Base-by-base conservation (phyloP, 2,113 vertebrate genomes). In the Cygnus atratus region DNA sequence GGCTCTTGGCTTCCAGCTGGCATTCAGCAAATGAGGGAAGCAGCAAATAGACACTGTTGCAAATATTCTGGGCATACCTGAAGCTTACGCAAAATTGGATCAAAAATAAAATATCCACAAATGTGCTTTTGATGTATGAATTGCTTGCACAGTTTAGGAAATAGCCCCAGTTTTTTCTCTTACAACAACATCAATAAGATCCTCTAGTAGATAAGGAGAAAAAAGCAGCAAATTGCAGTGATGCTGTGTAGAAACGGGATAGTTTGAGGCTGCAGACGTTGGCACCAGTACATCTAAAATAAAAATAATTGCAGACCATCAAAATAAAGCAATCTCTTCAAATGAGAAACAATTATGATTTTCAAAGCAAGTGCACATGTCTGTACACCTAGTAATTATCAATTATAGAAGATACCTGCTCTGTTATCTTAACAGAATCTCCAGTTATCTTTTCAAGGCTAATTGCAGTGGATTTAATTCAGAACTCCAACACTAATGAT, bases 401-500 rank as follows among this genome's bases (percentile, higher is more conserved):
- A 96, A 87, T 95, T 96, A 92, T 68, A 78, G 93, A 68, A 74
- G 87, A 84, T 93, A 96, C 88, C 81, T 95, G 57, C 84, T 91
- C 95, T 85, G 89, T 92, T 96, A 95, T 95, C 95, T 87, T 93
- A 93, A 89, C 92, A 91, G 87, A 79, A 94, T 96, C 96, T 97
- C 95, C 91, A 81, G 93, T 88, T 93, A 88, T 68, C 92, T 94
- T 96, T 88, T 57, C 84, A 74, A 78, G 87, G 84, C 91, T 97
- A 97, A 97, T 95, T 97, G 93, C 81, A 61, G 19, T 58, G 77
- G 84, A 63, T 94, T 95, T 92, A 95, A 94, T 89, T 94, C 93
- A 78, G 87, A 95, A 94, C 73, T 88, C 79, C 83, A 57, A 81
- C 72, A 65, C 90, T 95, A 96, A 96, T 93, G 90, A 87, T 67